These are phyloP conservation scores for Sturmia bella DNA, from an alignment of 2,888 invertebrate species.

Conservation along the genomic window DNA sequence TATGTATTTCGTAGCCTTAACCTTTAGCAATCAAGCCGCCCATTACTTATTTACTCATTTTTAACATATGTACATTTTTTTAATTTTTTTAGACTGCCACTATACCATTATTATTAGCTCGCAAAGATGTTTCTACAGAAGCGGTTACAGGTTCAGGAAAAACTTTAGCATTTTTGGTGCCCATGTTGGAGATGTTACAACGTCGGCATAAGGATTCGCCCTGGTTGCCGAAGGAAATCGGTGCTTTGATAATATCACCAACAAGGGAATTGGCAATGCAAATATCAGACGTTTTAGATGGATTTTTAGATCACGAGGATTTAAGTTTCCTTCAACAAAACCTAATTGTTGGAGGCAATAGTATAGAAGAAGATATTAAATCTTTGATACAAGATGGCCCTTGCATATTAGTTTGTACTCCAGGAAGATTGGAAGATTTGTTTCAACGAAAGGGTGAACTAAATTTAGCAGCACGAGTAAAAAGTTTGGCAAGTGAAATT, in stretches of 20 bases:
- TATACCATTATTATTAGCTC: slow-evolving; percentile 92
- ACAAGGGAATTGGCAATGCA: slow-evolving; percentile 97
- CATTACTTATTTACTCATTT: background rate
- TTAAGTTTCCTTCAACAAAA: slow-evolving; percentile 83
- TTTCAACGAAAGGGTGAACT: slow-evolving; percentile 87
- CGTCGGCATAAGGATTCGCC: slow-evolving; percentile 84
- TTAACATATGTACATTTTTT: background rate
- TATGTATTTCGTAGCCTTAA: too few species aligned
- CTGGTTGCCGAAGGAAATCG: slow-evolving; percentile 89
- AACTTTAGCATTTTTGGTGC: slow-evolving; percentile 97
- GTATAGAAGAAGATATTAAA: slow-evolving; percentile 88
- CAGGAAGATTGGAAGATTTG: slow-evolving; percentile 95
- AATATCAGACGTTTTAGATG: slow-evolving; percentile 86
- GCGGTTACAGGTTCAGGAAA: slow-evolving; percentile 99
- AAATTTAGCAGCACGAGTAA: slow-evolving; percentile 88
- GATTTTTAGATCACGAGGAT: slow-evolving; percentile 83
- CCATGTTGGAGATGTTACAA: slow-evolving; percentile 92
- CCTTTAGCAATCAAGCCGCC: too few species aligned
- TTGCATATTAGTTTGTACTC: slow-evolving; percentile 96
- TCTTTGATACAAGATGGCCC: slow-evolving; percentile 87
- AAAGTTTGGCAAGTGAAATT: slow-evolving; percentile 86
- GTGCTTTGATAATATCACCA: slow-evolving; percentile 95
- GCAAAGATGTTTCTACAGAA: slow-evolving; percentile 98
- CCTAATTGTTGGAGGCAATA: slow-evolving; percentile 91
- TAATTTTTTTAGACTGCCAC: slow-evolving; percentile 87